Percentiles rank a stretch among this genome's conserved stretches.
Evolutionary conservation across 2,797 vertebrate genomes (phyloP).

Genomic region (Xyrichtys novacula): DNA sequence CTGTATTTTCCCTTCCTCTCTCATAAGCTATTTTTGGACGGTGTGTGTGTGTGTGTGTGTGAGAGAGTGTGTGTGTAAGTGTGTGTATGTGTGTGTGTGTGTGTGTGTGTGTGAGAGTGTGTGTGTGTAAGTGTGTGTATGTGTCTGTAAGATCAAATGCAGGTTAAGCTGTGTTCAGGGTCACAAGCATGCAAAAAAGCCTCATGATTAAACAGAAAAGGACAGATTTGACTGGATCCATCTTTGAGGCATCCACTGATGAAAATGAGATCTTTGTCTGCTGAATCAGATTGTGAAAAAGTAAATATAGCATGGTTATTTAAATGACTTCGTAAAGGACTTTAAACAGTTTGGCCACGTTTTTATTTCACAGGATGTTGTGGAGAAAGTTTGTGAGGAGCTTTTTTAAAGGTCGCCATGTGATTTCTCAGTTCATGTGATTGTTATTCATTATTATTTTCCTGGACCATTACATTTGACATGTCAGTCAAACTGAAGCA

Average conservation of each 20-base stretch:
- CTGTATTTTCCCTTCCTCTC: slow-evolving; percentile 68
- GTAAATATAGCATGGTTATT: slow-evolving; percentile 15
- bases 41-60: slow-evolving; percentile 6
- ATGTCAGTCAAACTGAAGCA: neutral
- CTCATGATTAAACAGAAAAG: neutral
- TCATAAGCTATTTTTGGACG: slow-evolving; percentile 62
- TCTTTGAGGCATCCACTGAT: neutral
- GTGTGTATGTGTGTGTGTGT: slow-evolving; percentile 12
- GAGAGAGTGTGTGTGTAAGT: too few species aligned
- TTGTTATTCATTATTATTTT: neutral
- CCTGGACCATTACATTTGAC: neutral
- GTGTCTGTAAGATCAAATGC: slow-evolving; percentile 36
- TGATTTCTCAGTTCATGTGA: neutral
- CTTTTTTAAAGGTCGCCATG: neutral
- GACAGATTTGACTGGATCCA: too few species aligned
- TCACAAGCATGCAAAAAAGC: neutral
- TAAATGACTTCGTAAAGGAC: too few species aligned
- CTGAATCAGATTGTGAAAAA: slow-evolving; percentile 28
- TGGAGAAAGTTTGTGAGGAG: too few species aligned
- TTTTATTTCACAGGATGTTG: too few species aligned
- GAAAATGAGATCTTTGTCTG: neutral
- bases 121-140: neutral
- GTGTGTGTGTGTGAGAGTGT: neutral
- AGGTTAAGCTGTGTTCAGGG: slow-evolving; percentile 14
- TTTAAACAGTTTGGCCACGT: too few species aligned